Percentiles rank a stretch among this genome's conserved stretches.
Evolutionary conservation across 2,113 vertebrate species (phyloP).

Genomic region (Puntigrus tetrazona): DNA sequence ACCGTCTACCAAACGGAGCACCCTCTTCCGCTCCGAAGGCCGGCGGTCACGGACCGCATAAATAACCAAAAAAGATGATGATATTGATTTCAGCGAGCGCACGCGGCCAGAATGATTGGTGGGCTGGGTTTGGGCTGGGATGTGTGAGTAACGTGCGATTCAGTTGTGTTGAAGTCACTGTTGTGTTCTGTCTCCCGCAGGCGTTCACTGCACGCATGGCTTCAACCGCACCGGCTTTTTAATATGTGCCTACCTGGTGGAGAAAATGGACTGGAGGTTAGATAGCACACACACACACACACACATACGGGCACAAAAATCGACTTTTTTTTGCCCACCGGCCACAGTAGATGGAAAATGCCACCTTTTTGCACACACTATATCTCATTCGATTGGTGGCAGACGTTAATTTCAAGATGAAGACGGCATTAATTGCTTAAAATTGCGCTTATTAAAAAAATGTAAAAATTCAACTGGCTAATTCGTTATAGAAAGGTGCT

Average conservation of each 20-base stretch:
- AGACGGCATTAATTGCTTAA: not conserved
- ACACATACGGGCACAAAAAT: not conserved
- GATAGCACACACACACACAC: not conserved
- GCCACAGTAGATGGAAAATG: not conserved
- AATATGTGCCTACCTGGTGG: constrained; percentile 96
- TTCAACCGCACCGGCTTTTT: constrained; percentile 98
- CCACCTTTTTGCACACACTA: not conserved
- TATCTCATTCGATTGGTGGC: not conserved
- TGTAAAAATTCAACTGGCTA: not conserved
- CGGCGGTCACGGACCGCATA: not conserved
- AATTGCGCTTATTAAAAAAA: not conserved
- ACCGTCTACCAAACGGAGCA: too few relatives aligned
- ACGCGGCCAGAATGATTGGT: not conserved
- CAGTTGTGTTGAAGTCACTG: constrained; percentile 7
- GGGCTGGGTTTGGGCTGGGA: not conserved
- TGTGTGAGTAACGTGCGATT: not conserved
- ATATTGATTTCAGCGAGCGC: not conserved
- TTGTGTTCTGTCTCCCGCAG: constrained; percentile 67
- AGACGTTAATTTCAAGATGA: too few relatives aligned
- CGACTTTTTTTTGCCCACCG: not conserved
- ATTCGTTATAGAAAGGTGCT: not conserved
- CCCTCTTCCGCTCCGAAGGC: too few relatives aligned
- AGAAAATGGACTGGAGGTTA: constrained; percentile 99
- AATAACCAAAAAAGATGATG: not conserved
- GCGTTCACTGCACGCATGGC: constrained; percentile 98